These are phyloP conservation scores for Stenopsyche tienmushanensis DNA, from an alignment of 1,140 invertebrate genomes.

Conservation along the genomic window DNA sequence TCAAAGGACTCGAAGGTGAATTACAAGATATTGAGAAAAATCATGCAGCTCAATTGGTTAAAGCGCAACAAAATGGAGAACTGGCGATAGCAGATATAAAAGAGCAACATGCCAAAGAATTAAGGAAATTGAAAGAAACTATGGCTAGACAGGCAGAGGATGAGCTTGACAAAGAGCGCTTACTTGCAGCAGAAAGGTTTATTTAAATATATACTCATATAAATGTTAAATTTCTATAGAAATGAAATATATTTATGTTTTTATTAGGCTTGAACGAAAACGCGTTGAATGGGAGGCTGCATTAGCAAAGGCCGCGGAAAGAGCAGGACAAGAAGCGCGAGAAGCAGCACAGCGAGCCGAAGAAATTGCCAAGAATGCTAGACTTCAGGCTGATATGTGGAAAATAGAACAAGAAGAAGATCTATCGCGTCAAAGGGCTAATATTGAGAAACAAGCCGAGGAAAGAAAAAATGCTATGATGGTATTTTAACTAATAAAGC, in stretches of 20 bases:
- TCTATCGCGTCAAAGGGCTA: slow-evolving; percentile 43
- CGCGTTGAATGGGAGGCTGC: slow-evolving; percentile 38
- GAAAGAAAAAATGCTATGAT: slow-evolving; percentile 46
- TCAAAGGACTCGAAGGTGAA: slow-evolving; percentile 54
- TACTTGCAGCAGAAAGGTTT: slow-evolving; percentile 37
- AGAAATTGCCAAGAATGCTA: slow-evolving; percentile 10
- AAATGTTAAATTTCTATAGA: not conserved
- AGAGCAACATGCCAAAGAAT: slow-evolving; percentile 32
- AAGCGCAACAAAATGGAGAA: slow-evolving; percentile 27
- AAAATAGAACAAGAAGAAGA: slow-evolving; percentile 47
- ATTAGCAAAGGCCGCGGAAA: slow-evolving; percentile 19
- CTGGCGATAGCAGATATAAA: slow-evolving; percentile 6
- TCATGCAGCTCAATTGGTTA: slow-evolving; percentile 36
- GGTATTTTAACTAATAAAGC: slow-evolving; percentile 37
- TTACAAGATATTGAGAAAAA: slow-evolving; percentile 53
- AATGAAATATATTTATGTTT: slow-evolving; percentile 1
- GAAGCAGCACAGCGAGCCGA: slow-evolving; percentile 30
- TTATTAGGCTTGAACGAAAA: slow-evolving; percentile 34
- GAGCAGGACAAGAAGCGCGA: slow-evolving; percentile 30
- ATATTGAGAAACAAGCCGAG: slow-evolving; percentile 45
- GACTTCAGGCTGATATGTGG: slow-evolving; percentile 48
- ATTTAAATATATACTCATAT: not conserved
- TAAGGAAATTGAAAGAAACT: slow-evolving; percentile 34
- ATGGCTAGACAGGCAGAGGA: slow-evolving; percentile 33
- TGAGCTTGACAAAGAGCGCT: slow-evolving; percentile 35